phyloP scores from a whole-genome alignment of 2,797 vertebrate species.

The Crenichthys baileyi region DNA sequence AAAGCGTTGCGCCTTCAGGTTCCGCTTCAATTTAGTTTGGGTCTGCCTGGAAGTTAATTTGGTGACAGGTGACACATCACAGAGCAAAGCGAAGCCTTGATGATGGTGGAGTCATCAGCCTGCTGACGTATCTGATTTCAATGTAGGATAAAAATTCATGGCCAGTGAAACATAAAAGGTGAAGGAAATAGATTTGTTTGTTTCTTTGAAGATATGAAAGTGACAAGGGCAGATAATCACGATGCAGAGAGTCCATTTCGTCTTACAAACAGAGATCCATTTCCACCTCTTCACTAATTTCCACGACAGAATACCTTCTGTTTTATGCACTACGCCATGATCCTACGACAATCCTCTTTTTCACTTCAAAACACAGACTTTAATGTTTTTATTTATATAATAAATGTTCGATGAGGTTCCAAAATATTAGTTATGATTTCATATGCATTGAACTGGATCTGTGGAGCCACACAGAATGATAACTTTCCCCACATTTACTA shows the following conservation, averaged over 20 bases:
- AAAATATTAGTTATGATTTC: background rate
- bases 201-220: background rate
- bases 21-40: conserved; percentile 48
- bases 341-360: background rate
- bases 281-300: background rate
- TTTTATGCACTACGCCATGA: background rate
- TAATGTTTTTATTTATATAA: background rate
- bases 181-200: background rate
- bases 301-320: background rate
- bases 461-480: background rate
- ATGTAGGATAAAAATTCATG: background rate
- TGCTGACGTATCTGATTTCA: conserved; percentile 30
- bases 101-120: conserved; percentile 37
- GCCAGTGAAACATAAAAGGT: background rate
- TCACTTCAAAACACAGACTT: background rate
- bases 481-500: background rate
- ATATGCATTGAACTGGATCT: background rate
- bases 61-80: conserved; percentile 71
- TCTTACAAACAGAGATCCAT: background rate
- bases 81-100: conserved; percentile 52
- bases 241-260: background rate
- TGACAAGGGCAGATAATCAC: background rate
- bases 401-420: background rate
- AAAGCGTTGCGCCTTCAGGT: conserved; percentile 52
- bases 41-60: conserved; percentile 50